Base-by-base conservation (phyloP, 2,888 invertebrate genomes). In the Tuberolachnus salignus region DNA sequence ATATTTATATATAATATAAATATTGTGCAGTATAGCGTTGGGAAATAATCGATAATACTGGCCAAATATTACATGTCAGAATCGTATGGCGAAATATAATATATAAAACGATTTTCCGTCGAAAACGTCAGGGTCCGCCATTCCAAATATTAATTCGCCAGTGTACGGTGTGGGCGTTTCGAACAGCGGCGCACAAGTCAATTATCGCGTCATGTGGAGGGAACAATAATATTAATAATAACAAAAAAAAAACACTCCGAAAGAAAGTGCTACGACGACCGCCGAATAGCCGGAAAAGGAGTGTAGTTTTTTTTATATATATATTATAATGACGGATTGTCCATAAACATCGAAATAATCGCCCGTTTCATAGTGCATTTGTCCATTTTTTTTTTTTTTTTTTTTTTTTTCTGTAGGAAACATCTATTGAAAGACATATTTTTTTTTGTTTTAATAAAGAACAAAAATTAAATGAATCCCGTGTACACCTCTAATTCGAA, bases 31-130 rank as follows among this genome's bases (percentile, higher is more conserved):
- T 55, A 55, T 23, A 51, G 6, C 8, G 0, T 16, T 57, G 19
- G 26, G 8, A 75, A 67, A 34, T 55, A 46, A 75, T 75, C 75
- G 46, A 75, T 75, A 74, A 74, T 66, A 75, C 66, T 66, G n/a
- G 46, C 46, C 26, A 57, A 66, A 75, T 46, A 66, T 75, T n/a
- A 26, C 46, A 26, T 44, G 74, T 49, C 53, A 66, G 46, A 44
- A 74, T 74, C 55, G 13, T 23, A 67, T 26, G 26, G 19, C 14
- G 46, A 75, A 74, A 34, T 6, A 34, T 34, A 34, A 16, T 55
- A 75, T 57, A 75, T 34, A 44, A 1, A 26, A 26, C 66, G 19
- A 66, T 21, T 46, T 46, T 75, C 26, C 55, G 57, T 46, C 19
- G 4, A 26, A 75, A 75, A 75, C 55, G 66, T 55, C 75, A 66